These are phyloP conservation scores for Lypha dubia DNA, from an alignment of 2,888 invertebrate genomes.

Conservation along the genomic window DNA sequence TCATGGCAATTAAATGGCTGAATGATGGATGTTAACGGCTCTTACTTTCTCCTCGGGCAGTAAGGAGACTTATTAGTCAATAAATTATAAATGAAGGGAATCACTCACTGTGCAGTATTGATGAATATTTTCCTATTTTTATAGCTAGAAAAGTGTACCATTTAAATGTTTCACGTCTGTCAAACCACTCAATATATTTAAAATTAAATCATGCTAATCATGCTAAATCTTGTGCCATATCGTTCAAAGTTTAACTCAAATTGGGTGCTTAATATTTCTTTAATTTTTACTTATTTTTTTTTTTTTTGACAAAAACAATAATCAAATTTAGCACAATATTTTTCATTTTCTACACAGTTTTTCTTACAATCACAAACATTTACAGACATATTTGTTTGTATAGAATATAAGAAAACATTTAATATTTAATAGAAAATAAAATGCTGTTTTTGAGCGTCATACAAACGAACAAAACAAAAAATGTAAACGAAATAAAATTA, in stretches of 20 bases:
- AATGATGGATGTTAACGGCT: too few species aligned
- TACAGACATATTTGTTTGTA: background rate
- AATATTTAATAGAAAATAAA: slow-evolving; percentile 46
- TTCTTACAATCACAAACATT: slow-evolving; percentile 15
- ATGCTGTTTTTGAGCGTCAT: slow-evolving; percentile 51
- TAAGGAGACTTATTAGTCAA: too few species aligned
- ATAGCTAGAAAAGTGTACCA: background rate
- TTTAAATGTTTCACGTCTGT: slow-evolving; percentile 8
- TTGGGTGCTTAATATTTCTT: slow-evolving; percentile 5
- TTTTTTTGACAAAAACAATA: slow-evolving; percentile 15
- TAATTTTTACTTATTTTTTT: background rate
- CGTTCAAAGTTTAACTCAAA: slow-evolving; percentile 25
- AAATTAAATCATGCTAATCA: slow-evolving; percentile 10
- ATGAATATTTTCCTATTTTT: background rate
- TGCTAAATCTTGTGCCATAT: background rate
- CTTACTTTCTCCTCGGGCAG: too few species aligned
- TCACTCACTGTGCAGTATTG: background rate
- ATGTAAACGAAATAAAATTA: slow-evolving; percentile 15
- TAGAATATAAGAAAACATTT: background rate
- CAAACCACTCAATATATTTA: slow-evolving; percentile 4
- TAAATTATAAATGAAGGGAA: too few species aligned
- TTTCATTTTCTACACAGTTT: slow-evolving; percentile 8
- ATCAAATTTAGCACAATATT: slow-evolving; percentile 43
- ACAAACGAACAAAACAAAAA: slow-evolving; percentile 17
- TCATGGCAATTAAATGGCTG: too few species aligned